A percentile compares a stretch with the other conserved stretches of the same genome.
phyloP scores from a whole-genome alignment of 2,797 vertebrate species.

The Malacoctenus gilli region DNA sequence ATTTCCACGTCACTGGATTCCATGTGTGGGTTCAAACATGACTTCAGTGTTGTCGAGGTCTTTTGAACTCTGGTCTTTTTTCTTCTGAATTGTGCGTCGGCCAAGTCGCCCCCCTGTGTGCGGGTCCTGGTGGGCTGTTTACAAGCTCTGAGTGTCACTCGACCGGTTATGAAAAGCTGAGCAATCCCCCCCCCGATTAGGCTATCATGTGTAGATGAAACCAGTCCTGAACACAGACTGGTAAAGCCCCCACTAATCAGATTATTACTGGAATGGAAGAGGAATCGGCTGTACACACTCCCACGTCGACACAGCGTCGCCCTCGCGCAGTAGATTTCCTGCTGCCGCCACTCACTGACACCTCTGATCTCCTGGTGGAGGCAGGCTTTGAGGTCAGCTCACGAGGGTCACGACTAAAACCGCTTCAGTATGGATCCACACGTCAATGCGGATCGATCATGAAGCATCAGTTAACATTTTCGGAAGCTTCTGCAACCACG shows the following conservation, averaged over 20 bases:
- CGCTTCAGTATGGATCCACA: conserved; percentile 21
- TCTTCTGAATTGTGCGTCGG: conserved; percentile 1
- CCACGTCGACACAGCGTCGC: conserved; percentile 16
- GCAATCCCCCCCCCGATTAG: conserved; percentile 64
- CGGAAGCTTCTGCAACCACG: conserved; percentile 7
- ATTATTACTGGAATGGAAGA: conserved; percentile 71
- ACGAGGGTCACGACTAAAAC: conserved; percentile 19
- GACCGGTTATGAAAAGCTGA: conserved; percentile 47
- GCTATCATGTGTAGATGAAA: conserved; percentile 73
- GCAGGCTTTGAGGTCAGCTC: conserved; percentile 17
- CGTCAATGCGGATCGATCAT: conserved; percentile 10
- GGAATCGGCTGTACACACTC: conserved; percentile 39
- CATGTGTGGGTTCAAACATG: not conserved
- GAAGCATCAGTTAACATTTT: conserved; percentile 27
- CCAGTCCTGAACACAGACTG: conserved; percentile 71
- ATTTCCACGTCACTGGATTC: not conserved
- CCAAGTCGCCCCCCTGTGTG: conserved; percentile 2
- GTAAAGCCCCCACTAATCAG: conserved; percentile 79
- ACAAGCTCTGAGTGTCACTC: conserved; percentile 48
- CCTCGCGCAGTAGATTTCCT: conserved; percentile 24
- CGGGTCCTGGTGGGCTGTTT: conserved; percentile 31
- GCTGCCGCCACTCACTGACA: conserved; percentile 23
- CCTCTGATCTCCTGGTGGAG: conserved; percentile 23
- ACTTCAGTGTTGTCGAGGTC: not conserved
- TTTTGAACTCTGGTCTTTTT: not conserved